Percentiles rank a stretch among this genome's conserved stretches.
Evolutionary conservation across 2,113 vertebrate genomes (phyloP).

Genomic region (Leiothrix lutea): DNA sequence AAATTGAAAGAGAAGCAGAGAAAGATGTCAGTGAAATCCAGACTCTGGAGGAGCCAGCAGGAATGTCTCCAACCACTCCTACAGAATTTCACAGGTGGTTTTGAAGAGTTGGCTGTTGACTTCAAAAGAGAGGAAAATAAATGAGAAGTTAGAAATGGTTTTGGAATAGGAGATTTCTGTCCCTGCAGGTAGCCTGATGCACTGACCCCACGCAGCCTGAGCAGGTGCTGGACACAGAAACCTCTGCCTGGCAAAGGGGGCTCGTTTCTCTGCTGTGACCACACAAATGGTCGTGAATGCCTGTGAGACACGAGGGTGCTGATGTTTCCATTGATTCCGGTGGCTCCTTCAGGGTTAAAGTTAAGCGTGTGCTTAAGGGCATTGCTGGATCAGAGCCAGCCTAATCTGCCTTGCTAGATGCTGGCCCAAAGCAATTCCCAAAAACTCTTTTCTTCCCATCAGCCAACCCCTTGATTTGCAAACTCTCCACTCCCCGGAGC

Average conservation of each 20-base stretch:
- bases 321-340: background rate
- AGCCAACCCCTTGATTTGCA: background rate
- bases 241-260: background rate
- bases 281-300: background rate
- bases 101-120: background rate
- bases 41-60: background rate
- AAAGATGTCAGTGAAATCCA: background rate
- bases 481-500: background rate
- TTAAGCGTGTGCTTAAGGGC: constrained; percentile 41
- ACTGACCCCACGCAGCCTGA: background rate
- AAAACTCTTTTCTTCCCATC: background rate
- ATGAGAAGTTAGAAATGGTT: background rate
- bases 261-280: background rate
- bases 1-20: background rate
- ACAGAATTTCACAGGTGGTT: background rate
- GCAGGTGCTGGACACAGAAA: background rate
- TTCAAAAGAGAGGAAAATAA: constrained; percentile 33
- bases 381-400: constrained; percentile 19
- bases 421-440: background rate
- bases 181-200: background rate
- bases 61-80: background rate
- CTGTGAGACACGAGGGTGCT: background rate
- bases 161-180: background rate
- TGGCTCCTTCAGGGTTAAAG: background rate
- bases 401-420: background rate